Evolutionary conservation across 2,113 vertebrate species (phyloP), one percentile per base, ranked within the genome.

Genomic region (Colistium nudipinnis): DNA sequence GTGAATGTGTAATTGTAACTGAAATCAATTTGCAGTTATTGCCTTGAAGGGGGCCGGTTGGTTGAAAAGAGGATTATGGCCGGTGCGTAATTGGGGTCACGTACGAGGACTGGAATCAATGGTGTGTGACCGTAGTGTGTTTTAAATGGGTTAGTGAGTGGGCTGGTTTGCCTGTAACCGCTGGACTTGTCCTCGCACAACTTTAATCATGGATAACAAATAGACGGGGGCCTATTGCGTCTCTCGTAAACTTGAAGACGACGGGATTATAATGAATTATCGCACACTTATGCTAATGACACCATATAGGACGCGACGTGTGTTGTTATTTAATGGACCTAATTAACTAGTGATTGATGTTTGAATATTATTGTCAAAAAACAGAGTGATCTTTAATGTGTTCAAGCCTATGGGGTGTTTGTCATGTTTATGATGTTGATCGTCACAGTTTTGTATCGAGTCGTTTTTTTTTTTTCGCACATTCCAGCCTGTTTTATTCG

Each of bases 11-110:
- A 41, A 67, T 52, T 70, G 31, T 66, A 59, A 62, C 25, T 38
- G 66, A 56, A 54, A 77, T 80, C 62, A 57, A 71, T 78, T 48
- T 62, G 20, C 49, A 43, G 39, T 49, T 66, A 76, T 78, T 63
- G 63, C 44, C 52, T 63, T 28, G 44, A 48, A 55, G 53, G 31
- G 20, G 7, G 28, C 55, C 43, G 33, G 66, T 62, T 47, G 35
- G n/a, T 12, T 54, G 30, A 25, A 49, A 35, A 13, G 10, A 38
- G 56, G 70, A 33, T 63, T 66, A 35, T 36, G 41, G 14, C 43
- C 54, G 43, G 14, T 16, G 36, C 62, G 45, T 72, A 80, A 77
- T 76, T 62, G 47, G 31, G 59, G 61, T 78, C 36, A 76, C 76
- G 49, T 19, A 53, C 27, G 38, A 63, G 22, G 52, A 43, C 57